A percentile compares a stretch with the other conserved stretches of the same genome.
Evolutionary conservation across 1,140 invertebrate genomes (phyloP).

Genomic region (Brachionus rubens): DNA sequence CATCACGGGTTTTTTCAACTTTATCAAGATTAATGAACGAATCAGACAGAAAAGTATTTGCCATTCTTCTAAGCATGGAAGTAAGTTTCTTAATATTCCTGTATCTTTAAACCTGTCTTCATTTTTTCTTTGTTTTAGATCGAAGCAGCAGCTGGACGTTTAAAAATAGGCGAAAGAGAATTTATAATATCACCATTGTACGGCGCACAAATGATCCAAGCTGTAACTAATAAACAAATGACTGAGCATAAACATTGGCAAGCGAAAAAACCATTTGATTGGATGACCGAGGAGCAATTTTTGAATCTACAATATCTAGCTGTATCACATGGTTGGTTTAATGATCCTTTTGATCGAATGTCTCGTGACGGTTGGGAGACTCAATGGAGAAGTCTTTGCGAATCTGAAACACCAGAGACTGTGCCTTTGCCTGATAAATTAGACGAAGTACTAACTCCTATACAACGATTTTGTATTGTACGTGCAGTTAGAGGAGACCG

Average conservation of each 20-base stretch:
- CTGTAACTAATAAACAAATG: not conserved
- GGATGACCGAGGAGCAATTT: conserved; percentile 61
- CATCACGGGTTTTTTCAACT: not conserved
- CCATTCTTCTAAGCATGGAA: conserved; percentile 40
- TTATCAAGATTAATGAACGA: conserved; percentile 33
- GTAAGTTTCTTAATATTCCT: not conserved
- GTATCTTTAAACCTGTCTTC: not conserved
- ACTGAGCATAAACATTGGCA: conserved; percentile 48
- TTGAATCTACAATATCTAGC: conserved; percentile 55
- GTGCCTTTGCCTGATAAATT: conserved; percentile 56
- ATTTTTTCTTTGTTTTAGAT: conserved; percentile 51
- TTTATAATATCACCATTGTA: conserved; percentile 58
- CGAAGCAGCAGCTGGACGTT: conserved; percentile 51
- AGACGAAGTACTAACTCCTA: conserved; percentile 53
- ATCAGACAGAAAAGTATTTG: conserved; percentile 22
- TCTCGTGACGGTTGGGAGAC: conserved; percentile 58
- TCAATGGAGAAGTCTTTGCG: conserved; percentile 59
- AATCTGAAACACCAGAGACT: conserved; percentile 56
- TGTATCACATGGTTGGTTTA: conserved; percentile 48
- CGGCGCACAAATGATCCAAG: conserved; percentile 48
- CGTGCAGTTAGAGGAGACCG: conserved; percentile 57
- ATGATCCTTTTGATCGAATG: conserved; percentile 59
- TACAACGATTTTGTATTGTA: conserved; percentile 57
- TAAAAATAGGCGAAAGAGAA: conserved; percentile 54
- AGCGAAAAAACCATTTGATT: conserved; percentile 60